Evolutionary conservation across 2,888 invertebrate species (phyloP), one percentile per base, ranked within the genome.

Genomic region (Sepioteuthis lessoniana): DNA sequence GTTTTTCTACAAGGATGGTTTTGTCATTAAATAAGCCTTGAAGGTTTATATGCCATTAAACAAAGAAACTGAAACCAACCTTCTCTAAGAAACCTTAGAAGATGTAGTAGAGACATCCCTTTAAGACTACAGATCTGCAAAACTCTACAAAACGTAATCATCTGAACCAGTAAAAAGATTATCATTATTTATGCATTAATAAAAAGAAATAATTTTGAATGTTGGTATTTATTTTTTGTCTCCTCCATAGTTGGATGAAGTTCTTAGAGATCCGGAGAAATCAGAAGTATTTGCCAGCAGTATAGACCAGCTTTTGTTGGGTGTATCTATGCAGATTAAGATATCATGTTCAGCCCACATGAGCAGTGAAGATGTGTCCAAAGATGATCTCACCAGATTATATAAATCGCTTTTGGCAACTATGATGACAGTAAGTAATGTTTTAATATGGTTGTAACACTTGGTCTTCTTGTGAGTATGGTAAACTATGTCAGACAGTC

Each of bases 261-360:
- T 98, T 94, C 96, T 98, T 93, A 97, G 97, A 95, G 97, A 97
- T 94, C 96, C 96, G 93, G 97, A 97, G 60, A 97, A 97, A 95
- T 95, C 95, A 13, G 96, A 96, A 95, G 96, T 97, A 90, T 96
- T 98, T 96, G 95, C 96, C 0, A 97, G 98, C 93, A 98, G 98
- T 96, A 98, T 98, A 96, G 98, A 98, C 96, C 98, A 98, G 92
- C 97, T 98, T 93, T 97, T 98, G 95, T 96, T 97, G 46, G 98
- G 98, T 16, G 97, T 98, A 93, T 98, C 98, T 21, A 97, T 98
- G 95, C 98, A 98, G 97, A 97, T 98, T 95, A 97, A 98, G 42
- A 97, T 98, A 93, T 97, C 98, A 38, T 96, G 97, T 95, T 96
- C 96, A 76, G 97, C 97, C 92, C 97, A 97, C 95, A 97, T 97